Evolutionary conservation across 2,113 vertebrate species (phyloP).

Genomic region (Stigmatopora argus): DNA sequence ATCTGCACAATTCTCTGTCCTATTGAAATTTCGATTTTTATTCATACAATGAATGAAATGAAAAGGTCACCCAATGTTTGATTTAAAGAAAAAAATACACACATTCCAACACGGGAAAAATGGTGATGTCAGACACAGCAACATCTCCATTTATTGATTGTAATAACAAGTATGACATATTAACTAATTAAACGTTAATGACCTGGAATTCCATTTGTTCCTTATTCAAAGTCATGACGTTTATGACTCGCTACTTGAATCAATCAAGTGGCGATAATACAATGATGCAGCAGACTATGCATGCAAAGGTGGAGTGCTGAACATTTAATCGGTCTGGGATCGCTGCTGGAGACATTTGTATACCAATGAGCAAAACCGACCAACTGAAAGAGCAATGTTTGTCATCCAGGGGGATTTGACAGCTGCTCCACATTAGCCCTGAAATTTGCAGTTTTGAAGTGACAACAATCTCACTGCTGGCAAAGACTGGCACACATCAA

Average conservation of each 20-base stretch:
- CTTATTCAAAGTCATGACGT: constrained; percentile 5
- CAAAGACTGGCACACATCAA: constrained; percentile 50
- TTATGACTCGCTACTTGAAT: constrained; percentile 10
- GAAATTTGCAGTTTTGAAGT: constrained; percentile 44
- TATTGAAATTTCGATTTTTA: neutral
- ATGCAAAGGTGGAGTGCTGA: neutral
- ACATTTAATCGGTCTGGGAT: constrained; percentile 16
- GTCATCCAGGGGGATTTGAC: constrained; percentile 42
- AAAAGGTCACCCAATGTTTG: neutral
- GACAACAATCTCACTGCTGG: constrained; percentile 46
- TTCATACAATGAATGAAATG: neutral
- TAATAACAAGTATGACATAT: neutral
- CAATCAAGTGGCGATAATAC: constrained; percentile 11
- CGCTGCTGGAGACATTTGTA: constrained; percentile 20
- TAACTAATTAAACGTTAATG: constrained; percentile 19
- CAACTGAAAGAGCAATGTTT: constrained; percentile 40
- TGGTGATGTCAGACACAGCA: neutral
- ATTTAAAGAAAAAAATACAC: neutral
- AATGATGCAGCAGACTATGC: constrained; percentile 4
- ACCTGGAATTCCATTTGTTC: constrained; percentile 8
- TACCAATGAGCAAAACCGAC: constrained; percentile 24
- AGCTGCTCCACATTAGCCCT: constrained; percentile 62
- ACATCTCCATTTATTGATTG: neutral
- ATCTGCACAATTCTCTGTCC: neutral
- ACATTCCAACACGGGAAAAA: constrained; percentile 6